Evolutionary conservation across 2,797 vertebrate species (phyloP), one percentile per base, ranked within the genome.

Genomic region (Sebastolobus alascanus): DNA sequence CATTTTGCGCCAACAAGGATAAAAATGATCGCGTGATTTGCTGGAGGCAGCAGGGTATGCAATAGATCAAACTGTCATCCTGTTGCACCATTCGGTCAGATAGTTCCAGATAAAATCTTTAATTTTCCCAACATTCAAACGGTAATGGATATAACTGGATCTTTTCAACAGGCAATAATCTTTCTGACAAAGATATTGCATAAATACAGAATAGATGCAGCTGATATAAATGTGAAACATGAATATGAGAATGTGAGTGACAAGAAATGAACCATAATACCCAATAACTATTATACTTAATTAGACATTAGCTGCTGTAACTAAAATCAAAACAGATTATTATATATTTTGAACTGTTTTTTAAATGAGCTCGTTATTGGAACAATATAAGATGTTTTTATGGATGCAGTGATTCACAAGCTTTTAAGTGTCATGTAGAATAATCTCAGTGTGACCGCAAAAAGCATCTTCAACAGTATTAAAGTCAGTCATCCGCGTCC

Each of bases 401-500:
- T 67, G 11, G 11, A n/a, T 3, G 12, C 6, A 52, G 27, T 54
- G 67, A 73, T 68, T 78, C 52, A 50, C 27, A 20, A 54, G 29
- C 22, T 56, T 33, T 31, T 22, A 52, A 38, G 22, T 37, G 27
- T 35, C 72, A 64, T 67, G 43, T 14, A 29, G 38, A 70, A 33
- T 33, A 79, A 77, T 68, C 4, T 1, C 29, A 58, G 58, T 16
- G 60, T 55, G 68, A 60, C 67, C 43, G 20, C 33, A 65, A 33
- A 40, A 55, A 38, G 11, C 76, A 63, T 77, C 72, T 55, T 56
- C 9, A 37, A 29, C 71, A 27, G 55, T 35, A 18, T 77, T 66
- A 60, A 55, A 61, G 38, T 74, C 75, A 76, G 3, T 61, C 74
- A 55, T 60, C 31, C 10, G 29, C 65, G 73, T 74, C 69, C 9